Evolutionary conservation across 1,140 invertebrate species (phyloP).

Genomic region (Drosophila seguyi): DNA sequence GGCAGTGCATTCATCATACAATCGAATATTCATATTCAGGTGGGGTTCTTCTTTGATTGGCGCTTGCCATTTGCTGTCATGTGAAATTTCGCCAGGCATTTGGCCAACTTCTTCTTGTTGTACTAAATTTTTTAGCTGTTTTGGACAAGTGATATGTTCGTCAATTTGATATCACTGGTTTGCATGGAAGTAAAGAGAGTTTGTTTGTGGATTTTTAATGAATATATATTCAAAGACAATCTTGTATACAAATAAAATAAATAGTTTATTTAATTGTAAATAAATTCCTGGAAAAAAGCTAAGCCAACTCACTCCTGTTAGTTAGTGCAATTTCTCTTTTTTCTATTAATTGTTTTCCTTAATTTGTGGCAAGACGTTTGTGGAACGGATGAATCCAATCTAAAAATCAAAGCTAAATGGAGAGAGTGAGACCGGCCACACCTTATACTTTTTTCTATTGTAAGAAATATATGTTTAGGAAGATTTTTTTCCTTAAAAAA

Average conservation of each 20-base stretch:
- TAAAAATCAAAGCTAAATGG: not conserved
- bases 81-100: slow-evolving; percentile 54
- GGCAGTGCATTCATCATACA: slow-evolving; percentile 56
- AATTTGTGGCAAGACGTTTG: not conserved
- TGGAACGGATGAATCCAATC: not conserved
- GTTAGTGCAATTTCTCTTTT: slow-evolving; percentile 3
- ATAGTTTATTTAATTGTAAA: too few species aligned
- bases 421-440: not conserved
- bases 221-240: not conserved
- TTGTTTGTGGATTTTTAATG: not conserved
- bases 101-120: slow-evolving; percentile 10
- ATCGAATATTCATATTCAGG: slow-evolving; percentile 66
- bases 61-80: slow-evolving; percentile 44
- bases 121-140: too few species aligned
- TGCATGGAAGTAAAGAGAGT: not conserved
- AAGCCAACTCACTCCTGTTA: not conserved
- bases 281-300: not conserved
- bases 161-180: not conserved
- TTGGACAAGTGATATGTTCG: slow-evolving; percentile 62
- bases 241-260: too few species aligned
- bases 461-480: not conserved
- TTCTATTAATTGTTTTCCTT: not conserved
- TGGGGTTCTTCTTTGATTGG: slow-evolving; percentile 43
- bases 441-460: too few species aligned
- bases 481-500: not conserved